These are phyloP conservation scores for Petrophora chlorosata DNA, from an alignment of 2,888 invertebrate species.

Conservation along the genomic window DNA sequence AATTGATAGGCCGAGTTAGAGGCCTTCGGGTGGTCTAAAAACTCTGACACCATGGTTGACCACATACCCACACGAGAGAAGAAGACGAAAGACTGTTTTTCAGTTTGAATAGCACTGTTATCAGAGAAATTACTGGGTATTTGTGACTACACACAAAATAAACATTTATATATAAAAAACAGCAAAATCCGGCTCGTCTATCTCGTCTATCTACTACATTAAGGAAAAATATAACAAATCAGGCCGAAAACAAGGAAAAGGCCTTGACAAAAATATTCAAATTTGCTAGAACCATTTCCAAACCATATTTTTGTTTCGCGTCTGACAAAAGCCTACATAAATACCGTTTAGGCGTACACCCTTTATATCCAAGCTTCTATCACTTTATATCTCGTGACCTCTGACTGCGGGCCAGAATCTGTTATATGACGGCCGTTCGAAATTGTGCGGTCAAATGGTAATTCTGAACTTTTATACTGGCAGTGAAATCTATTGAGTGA, in stretches of 20 bases:
- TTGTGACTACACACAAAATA: background rate
- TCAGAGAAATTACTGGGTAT: no score
- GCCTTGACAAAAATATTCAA: constrained; percentile 19
- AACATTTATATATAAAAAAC: background rate
- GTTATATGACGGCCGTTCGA: constrained; percentile 24
- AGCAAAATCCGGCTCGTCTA: background rate
- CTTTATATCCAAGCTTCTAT: constrained; percentile 19
- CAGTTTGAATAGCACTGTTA: no score
- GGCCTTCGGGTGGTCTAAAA: no score
- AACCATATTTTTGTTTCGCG: constrained; percentile 28
- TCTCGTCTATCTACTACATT: constrained; percentile 6
- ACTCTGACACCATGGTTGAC: no score
- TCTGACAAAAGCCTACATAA: constrained; percentile 26
- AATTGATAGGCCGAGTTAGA: no score
- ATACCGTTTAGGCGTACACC: constrained; percentile 28
- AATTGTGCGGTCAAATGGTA: constrained; percentile 24
- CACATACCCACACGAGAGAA: no score
- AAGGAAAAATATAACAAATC: constrained; percentile 13
- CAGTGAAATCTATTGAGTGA: constrained; percentile 5
- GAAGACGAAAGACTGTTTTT: no score
- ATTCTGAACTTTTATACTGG: constrained; percentile 14
- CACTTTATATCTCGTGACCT: constrained; percentile 21
- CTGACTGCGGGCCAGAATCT: constrained; percentile 25
- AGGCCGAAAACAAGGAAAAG: constrained; percentile 6
- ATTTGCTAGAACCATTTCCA: constrained; percentile 6